phyloP scores from a whole-genome alignment of 2,797 vertebrate genomes.

The Allochrocebus solatus region DNA sequence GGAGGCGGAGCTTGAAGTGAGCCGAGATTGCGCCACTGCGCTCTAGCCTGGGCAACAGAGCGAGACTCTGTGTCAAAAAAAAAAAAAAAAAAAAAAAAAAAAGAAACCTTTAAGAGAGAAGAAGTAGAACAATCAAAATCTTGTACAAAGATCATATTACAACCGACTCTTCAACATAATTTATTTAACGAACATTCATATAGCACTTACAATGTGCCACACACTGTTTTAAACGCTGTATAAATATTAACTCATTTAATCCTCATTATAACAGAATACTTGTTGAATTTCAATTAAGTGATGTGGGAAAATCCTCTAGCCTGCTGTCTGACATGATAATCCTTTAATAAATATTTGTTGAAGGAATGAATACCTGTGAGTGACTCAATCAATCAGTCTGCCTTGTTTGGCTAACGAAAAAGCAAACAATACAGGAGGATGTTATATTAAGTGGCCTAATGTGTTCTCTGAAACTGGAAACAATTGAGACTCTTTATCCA shows the following conservation, averaged over 20 bases:
- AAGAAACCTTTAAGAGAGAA: background rate
- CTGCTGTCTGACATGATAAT: constrained; percentile 54
- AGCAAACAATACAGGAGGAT: constrained; percentile 45
- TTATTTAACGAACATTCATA: constrained; percentile 68
- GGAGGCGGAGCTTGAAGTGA: no score
- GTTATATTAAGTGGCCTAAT: background rate
- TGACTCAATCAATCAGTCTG: constrained; percentile 54
- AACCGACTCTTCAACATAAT: constrained; percentile 5
- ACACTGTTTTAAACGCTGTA: constrained; percentile 48
- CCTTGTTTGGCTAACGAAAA: constrained; percentile 62
- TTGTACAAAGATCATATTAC: constrained; percentile 18
- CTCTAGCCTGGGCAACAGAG: no score
- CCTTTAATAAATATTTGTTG: constrained; percentile 66
- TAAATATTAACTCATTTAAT: constrained; percentile 70
- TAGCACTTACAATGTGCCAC: constrained; percentile 26
- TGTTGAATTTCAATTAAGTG: constrained; percentile 70
- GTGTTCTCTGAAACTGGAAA: constrained; percentile 43
- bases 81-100: no score
- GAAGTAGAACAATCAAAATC: background rate
- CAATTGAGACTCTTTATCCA: background rate
- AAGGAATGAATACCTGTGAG: constrained; percentile 56
- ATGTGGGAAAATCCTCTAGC: constrained; percentile 23
- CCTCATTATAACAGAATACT: constrained; percentile 59
- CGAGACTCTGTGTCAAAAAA: no score
- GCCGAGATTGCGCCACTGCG: no score